Percentiles rank a stretch among this genome's conserved stretches.
These are phyloP conservation scores for Patella depressa DNA, from an alignment of 2,888 invertebrate genomes.

Conservation along the genomic window DNA sequence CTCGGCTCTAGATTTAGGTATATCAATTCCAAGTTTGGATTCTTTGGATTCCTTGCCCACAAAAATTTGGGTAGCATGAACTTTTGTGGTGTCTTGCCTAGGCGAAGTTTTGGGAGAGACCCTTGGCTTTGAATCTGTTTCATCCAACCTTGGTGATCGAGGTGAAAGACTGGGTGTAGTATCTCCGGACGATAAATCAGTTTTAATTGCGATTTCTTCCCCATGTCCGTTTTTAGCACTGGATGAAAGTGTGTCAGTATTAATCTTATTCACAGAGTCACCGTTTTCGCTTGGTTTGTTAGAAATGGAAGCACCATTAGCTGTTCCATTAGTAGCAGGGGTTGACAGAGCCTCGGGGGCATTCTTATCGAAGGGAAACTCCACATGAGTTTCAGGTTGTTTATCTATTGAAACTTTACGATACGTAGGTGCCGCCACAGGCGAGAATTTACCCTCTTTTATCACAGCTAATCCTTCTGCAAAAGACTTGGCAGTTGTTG, in stretches of 20 bases:
- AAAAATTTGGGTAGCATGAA: not conserved
- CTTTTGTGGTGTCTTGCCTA: conserved; percentile 3
- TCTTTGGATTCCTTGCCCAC: not conserved
- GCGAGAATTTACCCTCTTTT: not conserved
- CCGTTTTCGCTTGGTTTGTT: not conserved
- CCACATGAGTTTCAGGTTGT: not conserved
- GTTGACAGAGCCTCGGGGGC: not conserved
- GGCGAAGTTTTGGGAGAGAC: conserved; percentile 17
- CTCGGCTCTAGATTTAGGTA: conserved; percentile 3
- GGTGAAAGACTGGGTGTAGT: not conserved
- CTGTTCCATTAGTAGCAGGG: not conserved
- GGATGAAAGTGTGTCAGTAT: not conserved
- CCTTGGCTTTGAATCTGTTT: not conserved
- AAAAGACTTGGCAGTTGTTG: not conserved
- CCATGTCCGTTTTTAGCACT: not conserved
- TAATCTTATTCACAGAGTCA: not conserved
- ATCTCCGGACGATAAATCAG: not conserved
- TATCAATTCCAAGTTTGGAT: not conserved
- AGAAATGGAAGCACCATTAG: conserved; percentile 1
- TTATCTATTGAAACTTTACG: not conserved
- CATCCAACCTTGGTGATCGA: not conserved
- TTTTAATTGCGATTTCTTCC: not conserved
- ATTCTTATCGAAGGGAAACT: not conserved
- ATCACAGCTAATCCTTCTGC: not conserved
- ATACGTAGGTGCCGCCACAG: not conserved